Evolutionary conservation across 2,888 invertebrate genomes (phyloP), one percentile per base, ranked within the genome.

Genomic region (Drosophila limbata): DNA sequence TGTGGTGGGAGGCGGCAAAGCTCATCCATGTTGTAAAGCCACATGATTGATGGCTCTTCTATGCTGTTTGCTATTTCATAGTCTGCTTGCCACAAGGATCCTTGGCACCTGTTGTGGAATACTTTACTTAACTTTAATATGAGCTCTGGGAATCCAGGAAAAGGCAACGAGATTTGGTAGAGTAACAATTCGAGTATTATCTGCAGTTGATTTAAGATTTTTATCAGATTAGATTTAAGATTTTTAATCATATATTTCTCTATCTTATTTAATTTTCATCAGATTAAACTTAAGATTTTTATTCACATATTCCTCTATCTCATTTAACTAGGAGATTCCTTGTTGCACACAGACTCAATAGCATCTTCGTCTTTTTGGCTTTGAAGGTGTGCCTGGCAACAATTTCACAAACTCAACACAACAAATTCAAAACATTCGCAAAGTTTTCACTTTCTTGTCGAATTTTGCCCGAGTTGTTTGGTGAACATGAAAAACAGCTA

Each of bases 401-500:
- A 47, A 28, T 21, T 33, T 31, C 21, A 13, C 37, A 51, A 51
- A 42, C 42, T 42, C 6, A 13, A 33, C 48, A 2, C 8, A 57
- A 68, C 47, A 61, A 64, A 52, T 73, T 52, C 44, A 40, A 57
- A 67, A 57, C 60, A 63, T 76, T 53, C 42, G 2, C n/a, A 67
- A 77, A 78, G 73, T 67, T 76, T 84, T 65, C 69, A 73, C 81
- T 78, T 76, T 78, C 78, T 59, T 56, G 57, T n/a, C 51, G n/a
- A 17, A 44, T 56, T 50, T 11, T 40, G 25, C 11, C 39, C 8
- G 37, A 63, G 57, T 68, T 47, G 44, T 11, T 68, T 47, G 44
- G 8, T 31, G 19, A 69, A 79, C 83, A 86, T 60, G 86, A 61
- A 75, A 81, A 84, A 75, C 74, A 84, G 79, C 84, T 76, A 81